These are phyloP conservation scores for Sebastes variabilis DNA, from an alignment of 2,797 vertebrate species.

Conservation along the genomic window DNA sequence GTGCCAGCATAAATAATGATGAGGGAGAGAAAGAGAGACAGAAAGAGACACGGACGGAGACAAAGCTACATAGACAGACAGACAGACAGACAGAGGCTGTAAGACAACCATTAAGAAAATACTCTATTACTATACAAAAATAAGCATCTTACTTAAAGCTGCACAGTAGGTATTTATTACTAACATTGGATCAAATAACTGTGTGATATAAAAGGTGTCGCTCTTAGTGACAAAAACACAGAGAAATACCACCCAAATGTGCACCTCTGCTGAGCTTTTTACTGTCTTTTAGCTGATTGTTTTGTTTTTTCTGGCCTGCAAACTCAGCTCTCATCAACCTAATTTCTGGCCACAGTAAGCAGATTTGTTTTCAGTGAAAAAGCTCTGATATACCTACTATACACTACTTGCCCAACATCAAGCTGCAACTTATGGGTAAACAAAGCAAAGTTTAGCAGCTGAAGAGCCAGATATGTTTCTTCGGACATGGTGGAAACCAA, in stretches of 20 bases:
- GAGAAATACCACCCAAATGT: background rate
- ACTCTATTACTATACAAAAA: background rate
- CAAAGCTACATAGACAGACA: background rate
- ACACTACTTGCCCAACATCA: background rate
- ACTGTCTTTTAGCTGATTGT: background rate
- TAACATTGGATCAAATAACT: background rate
- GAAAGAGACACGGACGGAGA: background rate
- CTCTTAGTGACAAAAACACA: background rate
- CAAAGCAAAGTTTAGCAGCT: background rate
- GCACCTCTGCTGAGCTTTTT: background rate
- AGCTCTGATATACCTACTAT: no score
- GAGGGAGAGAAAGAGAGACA: background rate
- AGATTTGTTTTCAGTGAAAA: background rate
- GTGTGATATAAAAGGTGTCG: background rate
- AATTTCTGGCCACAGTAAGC: background rate
- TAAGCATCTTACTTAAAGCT: background rate
- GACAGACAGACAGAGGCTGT: background rate
- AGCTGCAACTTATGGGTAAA: background rate
- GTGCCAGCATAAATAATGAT: slow-evolving; percentile 54
- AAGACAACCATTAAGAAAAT: background rate
- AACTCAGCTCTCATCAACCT: background rate
- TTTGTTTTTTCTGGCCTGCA: background rate
- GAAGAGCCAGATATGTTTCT: background rate
- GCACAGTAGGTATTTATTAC: background rate
- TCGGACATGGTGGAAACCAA: background rate